These are phyloP conservation scores for Mus caroli DNA, from an alignment of 2,797 vertebrate species.

Conservation along the genomic window DNA sequence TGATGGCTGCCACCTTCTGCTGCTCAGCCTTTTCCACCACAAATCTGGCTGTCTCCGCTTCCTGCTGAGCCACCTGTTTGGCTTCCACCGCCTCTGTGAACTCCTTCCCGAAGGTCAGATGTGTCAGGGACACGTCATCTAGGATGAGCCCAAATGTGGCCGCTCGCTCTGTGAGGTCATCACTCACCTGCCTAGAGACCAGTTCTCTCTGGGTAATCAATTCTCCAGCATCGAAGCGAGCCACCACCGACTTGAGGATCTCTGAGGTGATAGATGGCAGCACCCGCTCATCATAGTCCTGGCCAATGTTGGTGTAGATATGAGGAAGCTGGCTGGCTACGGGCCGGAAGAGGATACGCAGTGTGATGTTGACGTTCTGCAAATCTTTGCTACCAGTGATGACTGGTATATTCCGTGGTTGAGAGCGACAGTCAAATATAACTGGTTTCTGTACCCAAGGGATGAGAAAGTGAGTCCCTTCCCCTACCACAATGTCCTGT, in stretches of 20 bases:
- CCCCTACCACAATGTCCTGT: slow-evolving; percentile 93
- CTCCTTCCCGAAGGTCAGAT: too few species aligned
- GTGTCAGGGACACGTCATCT: too few species aligned
- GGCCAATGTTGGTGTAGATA: not conserved
- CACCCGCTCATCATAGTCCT: not conserved
- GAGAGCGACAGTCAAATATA: slow-evolving; percentile 97
- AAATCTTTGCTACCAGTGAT: not conserved
- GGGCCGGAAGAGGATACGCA: not conserved
- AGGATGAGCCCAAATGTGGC: too few species aligned
- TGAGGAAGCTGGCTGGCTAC: not conserved
- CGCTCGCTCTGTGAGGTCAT: too few species aligned
- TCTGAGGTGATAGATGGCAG: not conserved
- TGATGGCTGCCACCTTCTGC: not conserved
- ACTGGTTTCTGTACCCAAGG: slow-evolving; percentile 99
- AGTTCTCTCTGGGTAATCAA: too few species aligned
- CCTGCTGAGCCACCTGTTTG: too few species aligned
- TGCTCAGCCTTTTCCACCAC: not conserved
- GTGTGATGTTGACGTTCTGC: not conserved
- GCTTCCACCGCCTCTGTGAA: too few species aligned
- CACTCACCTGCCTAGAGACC: too few species aligned
- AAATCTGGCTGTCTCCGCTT: too few species aligned
- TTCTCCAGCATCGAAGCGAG: too few species aligned
- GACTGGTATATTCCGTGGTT: slow-evolving; percentile 95
- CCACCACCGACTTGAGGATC: too few species aligned
- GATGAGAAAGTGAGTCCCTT: slow-evolving; percentile 98